Base-by-base conservation (phyloP, 2,113 vertebrate species). In the Haemorhous mexicanus region DNA sequence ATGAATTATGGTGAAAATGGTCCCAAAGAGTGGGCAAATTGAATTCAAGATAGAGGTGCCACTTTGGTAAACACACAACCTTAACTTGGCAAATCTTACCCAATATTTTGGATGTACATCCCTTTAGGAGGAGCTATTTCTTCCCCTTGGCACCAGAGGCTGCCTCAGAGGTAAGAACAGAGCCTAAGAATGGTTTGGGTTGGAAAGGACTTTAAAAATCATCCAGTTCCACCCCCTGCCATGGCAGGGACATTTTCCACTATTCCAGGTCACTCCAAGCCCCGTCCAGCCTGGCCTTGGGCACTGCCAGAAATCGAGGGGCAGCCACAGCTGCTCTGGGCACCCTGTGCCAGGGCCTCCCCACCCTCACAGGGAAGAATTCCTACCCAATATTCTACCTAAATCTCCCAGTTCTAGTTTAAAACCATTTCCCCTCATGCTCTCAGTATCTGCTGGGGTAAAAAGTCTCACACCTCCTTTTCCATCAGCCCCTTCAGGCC, bases 211-310 rank as follows among this genome's bases (percentile, higher is more conserved):
- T 1, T 55, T 13, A 41, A 47, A 53, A 4, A 4, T 1, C n/a
- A 47, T 2, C 16, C 9, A 2, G 9, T 46, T 1, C 19, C 37
- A 33, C 7, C 21, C 9, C 8, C 26, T 37, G 44, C 18, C 15
- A 13, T 2, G 33, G 16, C 19, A 52, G 9, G 53, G 33, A 39
- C 16, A 24, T 2, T 7, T 67, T 0, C 19, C 44, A 52, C 8
- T 1, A 0, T 7, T 10, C 61, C 61, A 74, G 19, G 4, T 0
- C 37, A 44, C 19, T 59, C 68, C 52, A 35, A 43, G 2, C 16
- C 11, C 11, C 0, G 0, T 49, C 58, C 41, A 35, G 0, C 58
- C 44, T 58, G 18, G 50, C 8, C 35, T 50, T 3, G 50, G 44
- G 0, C 59, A 64, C 3, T 64, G 0, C 30, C 58, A 72, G 11